Evolutionary conservation across 2,797 vertebrate genomes (phyloP), one percentile per base, ranked within the genome.

Genomic region (Bradypus variegatus): DNA sequence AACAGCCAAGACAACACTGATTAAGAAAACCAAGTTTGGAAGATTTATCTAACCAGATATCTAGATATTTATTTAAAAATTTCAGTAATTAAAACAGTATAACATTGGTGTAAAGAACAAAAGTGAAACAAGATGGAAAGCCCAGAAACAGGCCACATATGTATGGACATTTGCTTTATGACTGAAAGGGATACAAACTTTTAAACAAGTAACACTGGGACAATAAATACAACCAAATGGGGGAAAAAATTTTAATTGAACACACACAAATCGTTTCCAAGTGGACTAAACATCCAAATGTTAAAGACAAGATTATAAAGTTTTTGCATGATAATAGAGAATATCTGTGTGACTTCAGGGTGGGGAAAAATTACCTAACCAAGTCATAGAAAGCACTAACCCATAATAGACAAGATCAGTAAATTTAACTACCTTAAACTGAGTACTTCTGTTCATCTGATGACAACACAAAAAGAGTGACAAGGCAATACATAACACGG

Each of bases 291-390:
- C 25, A 58, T 70, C 21, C 80, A 86, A 94, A 82, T 72, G 89
- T 45, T 86, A 89, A 88, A 90, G 79, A 23, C 79, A 92, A 83
- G 18, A 62, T n/a, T 88, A 77, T 80, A 80, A 92, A 78, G 23
- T 5, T 82, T 94, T 88, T 76, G 33, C 62, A 58, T 90, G 67
- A 82, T 88, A 89, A 83, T 60, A 90, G 31, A 70, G 36, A 82
- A 60, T 73, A 73, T 86, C 67, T 76, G 14, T 29, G 60, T n/a
- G 23, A 91, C 76, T 64, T 96, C 55, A 86, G 12, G 18, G 33
- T 86, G 86, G 29, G 55, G 33, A 72, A 79, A 94, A 83, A 78
- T 70, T 77, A 73, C 45, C 33, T 77, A 76, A 91, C 38, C 38
- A 90, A 82, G 25, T 77, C 29, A 58, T 33, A 90, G 72, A 90